phyloP scores from a whole-genome alignment of 2,113 vertebrate genomes.

The Aix galericulata region DNA sequence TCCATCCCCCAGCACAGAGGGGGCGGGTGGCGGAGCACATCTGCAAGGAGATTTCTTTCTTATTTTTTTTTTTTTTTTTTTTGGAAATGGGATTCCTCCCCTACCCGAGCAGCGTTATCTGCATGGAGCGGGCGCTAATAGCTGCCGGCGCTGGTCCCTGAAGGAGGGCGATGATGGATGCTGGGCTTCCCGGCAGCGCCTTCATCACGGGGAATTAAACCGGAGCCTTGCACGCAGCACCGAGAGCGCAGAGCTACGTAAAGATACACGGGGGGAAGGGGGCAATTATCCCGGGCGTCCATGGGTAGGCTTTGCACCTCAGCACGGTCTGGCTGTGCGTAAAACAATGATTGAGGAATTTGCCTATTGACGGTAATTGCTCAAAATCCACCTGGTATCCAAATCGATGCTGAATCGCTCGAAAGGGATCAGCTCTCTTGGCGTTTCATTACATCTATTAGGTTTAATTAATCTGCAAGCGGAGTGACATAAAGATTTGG shows the following conservation, averaged over 20 bases:
- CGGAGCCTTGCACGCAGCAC: conserved; percentile 14
- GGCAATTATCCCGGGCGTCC: not conserved
- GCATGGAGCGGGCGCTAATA: not conserved
- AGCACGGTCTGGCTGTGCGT: not conserved
- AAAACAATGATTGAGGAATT: conserved; percentile 3
- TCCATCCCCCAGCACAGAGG: no score
- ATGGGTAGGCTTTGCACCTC: not conserved
- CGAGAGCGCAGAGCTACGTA: not conserved
- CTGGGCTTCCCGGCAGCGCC: not conserved
- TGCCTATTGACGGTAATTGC: not conserved
- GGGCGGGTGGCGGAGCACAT: not conserved
- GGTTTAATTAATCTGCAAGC: conserved; percentile 63
- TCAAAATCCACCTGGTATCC: not conserved
- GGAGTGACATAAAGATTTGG: conserved; percentile 27
- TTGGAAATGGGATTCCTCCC: not conserved
- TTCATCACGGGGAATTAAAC: conserved; percentile 47
- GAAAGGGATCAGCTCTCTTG: not conserved
- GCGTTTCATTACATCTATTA: conserved; percentile 54
- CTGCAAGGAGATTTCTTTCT: fast-evolving
- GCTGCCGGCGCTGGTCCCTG: not conserved
- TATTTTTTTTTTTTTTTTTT: no score
- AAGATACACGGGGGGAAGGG: not conserved
- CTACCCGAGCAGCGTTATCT: not conserved
- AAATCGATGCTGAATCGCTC: conserved; percentile 38
- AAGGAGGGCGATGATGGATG: conserved; percentile 5